Base-by-base conservation (phyloP, 2,113 vertebrate species). In the Tauraco erythrolophus region DNA sequence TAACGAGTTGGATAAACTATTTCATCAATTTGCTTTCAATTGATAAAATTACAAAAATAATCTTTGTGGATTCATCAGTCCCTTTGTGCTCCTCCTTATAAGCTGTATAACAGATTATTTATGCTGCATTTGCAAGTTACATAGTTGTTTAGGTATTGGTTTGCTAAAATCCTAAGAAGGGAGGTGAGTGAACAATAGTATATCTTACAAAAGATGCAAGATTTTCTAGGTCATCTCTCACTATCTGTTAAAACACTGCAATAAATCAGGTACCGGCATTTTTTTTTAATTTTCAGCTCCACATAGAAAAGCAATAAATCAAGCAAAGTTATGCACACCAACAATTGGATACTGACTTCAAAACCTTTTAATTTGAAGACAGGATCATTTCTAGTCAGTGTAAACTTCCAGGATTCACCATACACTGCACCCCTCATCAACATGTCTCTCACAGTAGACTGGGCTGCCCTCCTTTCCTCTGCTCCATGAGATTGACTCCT, bases 21-120 rank as follows among this genome's bases (percentile, higher is more conserved):
- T 95, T 87, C 74, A 91, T 84, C 74, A 85, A 53, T 61, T 91
- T 56, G 30, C 30, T 56, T 18, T 18, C 54, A 97, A 91, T 66
- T 72, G 91, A 91, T 96, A 84, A 91, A 96, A 56, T 56, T 30
- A 56, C 30, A 56, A 56, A 56, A 31, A 31, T 54, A 30, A 54
- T 31, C 30, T 30, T 56, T 56, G 30, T 56, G 54, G 31, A 31
- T 56, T 56, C 54, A 56, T 56, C 17, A 56, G 54, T 56, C 28
- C 14, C 17, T 54, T 54, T 30, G 41, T 79, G 58, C 50, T 96
- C 57, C 30, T 95, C 64, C 33, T 68, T 28, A 71, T 68, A 84
- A 92, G 71, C 60, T 94, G 66, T 81, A 88, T 94, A 97, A 86
- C 17, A 93, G 93, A 53, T 91, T 68, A 92, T 93, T 94, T 93